Base-by-base conservation (phyloP, 1,140 invertebrate genomes). In the Pseudomyrmex sp. region DNA sequence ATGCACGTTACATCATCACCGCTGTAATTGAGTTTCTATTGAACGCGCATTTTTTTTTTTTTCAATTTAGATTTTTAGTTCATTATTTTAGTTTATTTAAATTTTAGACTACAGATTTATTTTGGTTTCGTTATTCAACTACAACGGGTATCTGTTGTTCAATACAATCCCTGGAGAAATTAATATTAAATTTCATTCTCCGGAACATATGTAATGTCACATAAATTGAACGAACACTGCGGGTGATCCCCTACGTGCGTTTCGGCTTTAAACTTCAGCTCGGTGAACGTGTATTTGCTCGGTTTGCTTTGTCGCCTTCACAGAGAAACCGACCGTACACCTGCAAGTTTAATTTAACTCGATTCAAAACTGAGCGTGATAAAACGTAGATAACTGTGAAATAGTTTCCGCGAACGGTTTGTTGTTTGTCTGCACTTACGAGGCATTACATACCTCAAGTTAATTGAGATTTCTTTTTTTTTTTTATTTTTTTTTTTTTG, bases 331-430 rank as follows among this genome's bases (percentile, higher is more conserved):
- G 54, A 59, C 12, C 20, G 20, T 59, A 79, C 26, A 79, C 20
- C 54, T 2, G 18, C 74, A 70, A 58, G 44, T 79, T 79, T 79
- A 79, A 69, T 70, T 59, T n/a, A 70, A 79, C 35, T 48, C 54
- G 12, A 8, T 8, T 18, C 15, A 58, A 69, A 54, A 65, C 18
- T 15, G 12, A 44, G 10, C 13, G 26, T 1, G 15, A 35, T 69
- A 59, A 70, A 70, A 18, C 54, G 20, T 8, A 56, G 35, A 68
- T 68, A 68, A 23, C 35, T 56, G 23, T 20, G 10, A 23, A 46
- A 59, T 48, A 70, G n/a, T 70, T 18, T 59, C n/a, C 35, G 44
- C 54, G 66, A 18, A 66, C 23, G n/a, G 12, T 79, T 70, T 79
- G 23, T 26, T 50, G 26, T 59, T n/a, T 56, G 12, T 56, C 44